Evolutionary conservation across 2,113 vertebrate species (phyloP), one percentile per base, ranked within the genome.

Genomic region (Lampris incognitus): DNA sequence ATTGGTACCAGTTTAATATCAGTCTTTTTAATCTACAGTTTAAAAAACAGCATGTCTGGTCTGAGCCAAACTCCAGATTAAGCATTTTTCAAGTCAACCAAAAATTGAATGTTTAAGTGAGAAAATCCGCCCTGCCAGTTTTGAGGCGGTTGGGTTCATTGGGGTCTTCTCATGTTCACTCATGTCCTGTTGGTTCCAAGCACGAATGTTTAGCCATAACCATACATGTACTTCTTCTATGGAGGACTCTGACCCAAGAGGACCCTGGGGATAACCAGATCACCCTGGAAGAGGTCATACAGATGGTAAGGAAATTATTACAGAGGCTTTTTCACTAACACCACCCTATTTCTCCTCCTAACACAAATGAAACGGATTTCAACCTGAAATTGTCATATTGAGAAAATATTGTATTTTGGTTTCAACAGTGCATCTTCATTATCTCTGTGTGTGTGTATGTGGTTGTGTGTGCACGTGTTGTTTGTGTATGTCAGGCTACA

Each of bases 261-360:
- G 98, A 99, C 46, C 96, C 97, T 0, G 96, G 96, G 52, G 97
- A 99, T 91, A 97, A 94, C 78, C 97, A 98, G 94, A 95, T 96
- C 63, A 96, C 92, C 0, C 88, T 99, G 86, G 96, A 98, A 78
- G 96, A 98, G 88, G 91, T 98, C 2, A 79, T 90, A 1, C 95
- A 97, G 88, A 94, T 95, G 96, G 98, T 99, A 85, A 96, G 92
- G 50, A 39, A 64, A 24, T 38, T 11, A 57, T 46, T 38, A 40
- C 41, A 65, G 44, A 66, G 48, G 38, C 9, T 48, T 49, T 1
- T 9, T 39, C 37, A 46, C 4, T 46, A 46, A 5, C 7, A 46
- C 7, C 44, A 46, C 44, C 44, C 7, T 7, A 46, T 46, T 5
- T 46, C 7, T 46, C 44, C 4, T 7, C 2, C 1, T 46, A 46